Conservation (phyloP, 2,113 vertebrate genomes). For the Hemiscyllium ocellatum region DNA sequence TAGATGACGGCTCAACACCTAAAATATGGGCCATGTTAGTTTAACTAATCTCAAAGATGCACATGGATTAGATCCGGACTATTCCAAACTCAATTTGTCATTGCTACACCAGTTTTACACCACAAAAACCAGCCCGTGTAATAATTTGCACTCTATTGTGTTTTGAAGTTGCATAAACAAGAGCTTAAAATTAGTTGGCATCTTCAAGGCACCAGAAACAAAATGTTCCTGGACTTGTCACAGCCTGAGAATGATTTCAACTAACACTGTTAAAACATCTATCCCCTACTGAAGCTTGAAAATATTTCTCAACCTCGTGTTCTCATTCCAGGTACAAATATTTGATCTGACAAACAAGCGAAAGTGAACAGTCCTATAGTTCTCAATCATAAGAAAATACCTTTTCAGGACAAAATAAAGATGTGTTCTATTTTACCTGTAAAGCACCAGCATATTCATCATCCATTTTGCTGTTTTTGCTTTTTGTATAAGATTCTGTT, state of each 20-base stretch:
- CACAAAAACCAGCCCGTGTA: neutral
- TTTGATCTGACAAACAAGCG: neutral
- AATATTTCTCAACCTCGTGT: neutral
- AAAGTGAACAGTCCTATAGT: neutral
- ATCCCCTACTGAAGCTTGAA: neutral
- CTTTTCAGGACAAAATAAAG: neutral
- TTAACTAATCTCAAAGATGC: neutral
- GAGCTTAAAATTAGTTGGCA: neutral
- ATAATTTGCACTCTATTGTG: neutral
- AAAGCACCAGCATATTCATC: too few species aligned
- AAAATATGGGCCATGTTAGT: neutral
- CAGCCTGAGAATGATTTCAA: neutral
- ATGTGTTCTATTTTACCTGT: neutral
- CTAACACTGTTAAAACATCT: neutral
- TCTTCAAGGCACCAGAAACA: neutral
- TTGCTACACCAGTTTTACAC: neutral
- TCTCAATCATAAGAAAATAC: neutral
- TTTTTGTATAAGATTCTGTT: too few species aligned
- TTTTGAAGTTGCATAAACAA: neutral
- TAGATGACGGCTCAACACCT: neutral
- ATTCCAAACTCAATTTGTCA: neutral
- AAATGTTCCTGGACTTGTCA: neutral
- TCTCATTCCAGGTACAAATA: neutral
- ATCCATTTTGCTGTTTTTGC: too few species aligned
- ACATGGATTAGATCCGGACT: neutral